Percentiles rank a stretch among this genome's conserved stretches.
Evolutionary conservation across 1,140 invertebrate species (phyloP).

Genomic region (Aphidius gifuensis): DNA sequence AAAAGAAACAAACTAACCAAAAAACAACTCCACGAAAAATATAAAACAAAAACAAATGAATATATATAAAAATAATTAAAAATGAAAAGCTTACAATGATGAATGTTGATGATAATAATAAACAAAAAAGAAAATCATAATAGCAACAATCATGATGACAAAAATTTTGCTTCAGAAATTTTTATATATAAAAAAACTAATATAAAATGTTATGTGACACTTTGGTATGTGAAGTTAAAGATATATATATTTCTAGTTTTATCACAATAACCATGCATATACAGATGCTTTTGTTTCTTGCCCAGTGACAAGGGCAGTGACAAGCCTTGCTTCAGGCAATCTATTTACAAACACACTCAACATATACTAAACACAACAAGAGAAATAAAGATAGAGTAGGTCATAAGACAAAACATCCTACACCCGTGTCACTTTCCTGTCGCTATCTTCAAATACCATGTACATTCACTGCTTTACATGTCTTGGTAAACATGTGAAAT

Average conservation of each 20-base stretch:
- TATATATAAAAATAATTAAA: no score
- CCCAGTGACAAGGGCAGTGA: slow-evolving; percentile 24
- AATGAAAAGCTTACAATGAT: no score
- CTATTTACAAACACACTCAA: background rate
- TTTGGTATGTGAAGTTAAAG: background rate
- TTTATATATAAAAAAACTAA: background rate
- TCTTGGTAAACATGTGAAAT: slow-evolving; percentile 23
- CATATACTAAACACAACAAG: background rate
- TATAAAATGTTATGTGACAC: background rate
- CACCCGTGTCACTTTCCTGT: slow-evolving; percentile 25
- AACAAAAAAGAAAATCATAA: background rate
- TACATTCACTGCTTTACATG: slow-evolving; percentile 23
- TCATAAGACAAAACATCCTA: slow-evolving; percentile 19
- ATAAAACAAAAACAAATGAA: no score
- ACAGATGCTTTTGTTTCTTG: slow-evolving; percentile 40
- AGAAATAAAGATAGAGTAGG: background rate
- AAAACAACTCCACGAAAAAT: no score
- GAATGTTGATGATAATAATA: background rate
- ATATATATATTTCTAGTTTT: slow-evolving; percentile 11
- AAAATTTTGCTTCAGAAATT: no score
- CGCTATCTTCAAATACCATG: slow-evolving; percentile 12
- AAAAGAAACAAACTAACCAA: no score
- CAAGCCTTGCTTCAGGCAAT: background rate
- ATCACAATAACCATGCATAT: slow-evolving; percentile 11
- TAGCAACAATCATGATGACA: no score